Percentiles rank a stretch among this genome's conserved stretches.
These are phyloP conservation scores for Corvus moneduloides DNA, from an alignment of 2,113 vertebrate genomes.

Conservation along the genomic window DNA sequence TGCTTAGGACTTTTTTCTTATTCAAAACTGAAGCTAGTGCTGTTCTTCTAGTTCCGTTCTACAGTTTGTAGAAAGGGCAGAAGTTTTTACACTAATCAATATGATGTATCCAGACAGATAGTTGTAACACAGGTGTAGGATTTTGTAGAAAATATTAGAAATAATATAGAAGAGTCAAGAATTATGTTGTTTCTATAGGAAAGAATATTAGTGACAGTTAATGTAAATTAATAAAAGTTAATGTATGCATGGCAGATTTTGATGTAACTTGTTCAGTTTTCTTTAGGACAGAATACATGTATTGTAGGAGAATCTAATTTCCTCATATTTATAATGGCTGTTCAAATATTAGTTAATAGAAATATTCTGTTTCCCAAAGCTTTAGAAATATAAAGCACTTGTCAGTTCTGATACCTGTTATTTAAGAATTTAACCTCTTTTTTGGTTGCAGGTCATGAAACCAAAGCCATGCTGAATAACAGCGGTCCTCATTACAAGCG, in stretches of 20 bases:
- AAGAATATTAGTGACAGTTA: background rate
- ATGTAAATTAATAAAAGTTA: background rate
- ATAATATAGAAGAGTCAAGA: background rate
- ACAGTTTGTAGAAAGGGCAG: background rate
- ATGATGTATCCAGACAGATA: background rate
- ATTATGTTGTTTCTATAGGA: background rate
- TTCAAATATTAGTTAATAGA: background rate
- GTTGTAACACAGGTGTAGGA: background rate
- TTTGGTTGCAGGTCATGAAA: slow-evolving; percentile 87
- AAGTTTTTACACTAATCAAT: background rate
- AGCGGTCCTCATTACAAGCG: slow-evolving; percentile 87
- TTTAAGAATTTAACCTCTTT: background rate
- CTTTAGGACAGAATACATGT: background rate
- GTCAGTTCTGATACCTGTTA: background rate
- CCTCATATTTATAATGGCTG: background rate
- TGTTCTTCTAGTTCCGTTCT: background rate
- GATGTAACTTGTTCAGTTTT: background rate
- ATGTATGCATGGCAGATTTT: background rate
- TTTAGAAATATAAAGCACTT: background rate
- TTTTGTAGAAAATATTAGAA: background rate
- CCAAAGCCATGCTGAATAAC: slow-evolving; percentile 97
- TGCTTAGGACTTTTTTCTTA: background rate
- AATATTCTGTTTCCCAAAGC: background rate
- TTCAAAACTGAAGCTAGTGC: background rate
- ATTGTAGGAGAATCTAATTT: background rate